These are phyloP conservation scores for Promerops cafer DNA, from an alignment of 2,113 vertebrate species.

Conservation along the genomic window DNA sequence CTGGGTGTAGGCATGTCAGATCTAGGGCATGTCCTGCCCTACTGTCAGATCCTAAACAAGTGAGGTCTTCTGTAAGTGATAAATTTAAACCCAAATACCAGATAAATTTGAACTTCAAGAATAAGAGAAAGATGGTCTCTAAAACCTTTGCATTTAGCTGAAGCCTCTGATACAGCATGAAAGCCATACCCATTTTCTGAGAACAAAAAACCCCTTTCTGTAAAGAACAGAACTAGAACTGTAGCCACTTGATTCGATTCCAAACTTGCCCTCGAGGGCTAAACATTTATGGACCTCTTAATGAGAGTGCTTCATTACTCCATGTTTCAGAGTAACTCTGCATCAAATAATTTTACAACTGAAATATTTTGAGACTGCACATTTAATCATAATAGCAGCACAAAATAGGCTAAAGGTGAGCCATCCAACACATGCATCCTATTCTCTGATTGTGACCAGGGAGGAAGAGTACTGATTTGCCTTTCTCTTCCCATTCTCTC, in stretches of 20 bases:
- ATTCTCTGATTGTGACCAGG: neutral
- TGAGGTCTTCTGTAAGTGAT: neutral
- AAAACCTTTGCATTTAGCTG: neutral
- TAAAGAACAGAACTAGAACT: neutral
- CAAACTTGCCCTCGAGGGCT: neutral
- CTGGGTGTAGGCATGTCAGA: neutral
- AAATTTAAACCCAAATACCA: neutral
- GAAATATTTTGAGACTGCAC: neutral
- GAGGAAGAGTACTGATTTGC: neutral
- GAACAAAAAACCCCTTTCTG: neutral
- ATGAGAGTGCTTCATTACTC: neutral
- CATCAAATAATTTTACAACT: neutral
- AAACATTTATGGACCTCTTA: neutral
- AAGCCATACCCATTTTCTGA: neutral
- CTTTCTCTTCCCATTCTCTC: neutral
- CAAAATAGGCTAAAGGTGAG: neutral
- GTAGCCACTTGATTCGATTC: neutral
- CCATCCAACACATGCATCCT: accelerated
- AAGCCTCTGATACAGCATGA: neutral
- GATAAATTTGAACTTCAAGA: neutral
- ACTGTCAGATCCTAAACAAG: neutral
- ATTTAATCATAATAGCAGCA: neutral
- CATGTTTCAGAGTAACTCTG: neutral
- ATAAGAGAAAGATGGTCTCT: neutral
- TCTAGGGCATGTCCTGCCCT: no score